Conservation (phyloP, 2,113 vertebrate species). For the Passer montanus region DNA sequence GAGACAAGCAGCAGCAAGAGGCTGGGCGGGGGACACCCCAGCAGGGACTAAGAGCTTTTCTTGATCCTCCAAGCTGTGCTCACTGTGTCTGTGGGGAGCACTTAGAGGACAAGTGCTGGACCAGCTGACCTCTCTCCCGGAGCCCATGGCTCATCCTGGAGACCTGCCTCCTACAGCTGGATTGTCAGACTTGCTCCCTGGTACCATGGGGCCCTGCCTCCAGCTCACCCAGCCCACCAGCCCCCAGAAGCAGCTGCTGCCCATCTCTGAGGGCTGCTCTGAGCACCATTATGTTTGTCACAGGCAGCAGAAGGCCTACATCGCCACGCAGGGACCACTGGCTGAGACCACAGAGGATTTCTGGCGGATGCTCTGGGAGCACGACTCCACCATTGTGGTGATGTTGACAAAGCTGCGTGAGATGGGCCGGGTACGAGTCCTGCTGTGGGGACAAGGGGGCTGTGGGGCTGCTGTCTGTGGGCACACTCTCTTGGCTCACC, state of each 20-base stretch:
- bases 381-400: conserved; percentile 97
- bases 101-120: not conserved
- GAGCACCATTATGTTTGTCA: not conserved
- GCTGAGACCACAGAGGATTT: conserved; percentile 96
- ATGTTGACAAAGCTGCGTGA: conserved; percentile 96
- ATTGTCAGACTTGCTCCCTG: not conserved
- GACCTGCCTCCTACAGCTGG: not conserved
- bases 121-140: not conserved
- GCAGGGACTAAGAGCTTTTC: not conserved
- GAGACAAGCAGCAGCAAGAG: not conserved
- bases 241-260: not conserved
- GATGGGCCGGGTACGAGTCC: conserved; percentile 89
- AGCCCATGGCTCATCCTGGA: not conserved
- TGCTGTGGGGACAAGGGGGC: not conserved
- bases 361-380: conserved; percentile 99
- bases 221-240: not conserved
- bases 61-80: not conserved
- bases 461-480: not conserved
- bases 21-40: not conserved
- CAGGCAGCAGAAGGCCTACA: conserved; percentile 97
- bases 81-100: not conserved
- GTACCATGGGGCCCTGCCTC: not conserved
- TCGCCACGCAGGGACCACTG: conserved; percentile 92
- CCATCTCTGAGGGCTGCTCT: not conserved
- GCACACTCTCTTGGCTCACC: not conserved